Evolutionary conservation across 2,888 invertebrate genomes (phyloP).

Genomic region (Chrysodeixis includens): DNA sequence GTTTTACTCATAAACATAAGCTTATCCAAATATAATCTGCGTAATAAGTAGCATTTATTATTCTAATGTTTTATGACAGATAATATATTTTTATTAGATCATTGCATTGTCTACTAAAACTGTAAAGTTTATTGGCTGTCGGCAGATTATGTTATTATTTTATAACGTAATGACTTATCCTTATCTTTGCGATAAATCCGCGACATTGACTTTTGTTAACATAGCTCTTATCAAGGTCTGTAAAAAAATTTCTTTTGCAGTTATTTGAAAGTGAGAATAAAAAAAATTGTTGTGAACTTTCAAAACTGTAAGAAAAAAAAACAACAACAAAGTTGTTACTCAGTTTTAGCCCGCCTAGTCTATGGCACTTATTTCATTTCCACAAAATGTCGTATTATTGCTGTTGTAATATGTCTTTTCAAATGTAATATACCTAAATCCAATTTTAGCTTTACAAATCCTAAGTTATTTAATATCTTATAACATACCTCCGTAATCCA

Average conservation of each 20-base stretch:
- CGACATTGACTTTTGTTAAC: neutral
- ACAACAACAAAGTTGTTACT: too few relatives aligned
- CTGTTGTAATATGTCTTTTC: too few relatives aligned
- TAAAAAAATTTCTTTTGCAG: too few relatives aligned
- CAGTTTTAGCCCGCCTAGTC: neutral
- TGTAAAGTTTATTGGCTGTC: neutral
- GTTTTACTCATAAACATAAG: neutral
- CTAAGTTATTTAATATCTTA: conserved; percentile 11
- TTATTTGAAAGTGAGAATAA: too few relatives aligned
- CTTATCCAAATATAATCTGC: neutral
- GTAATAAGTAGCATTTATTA: conserved; percentile 1
- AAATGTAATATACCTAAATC: too few relatives aligned
- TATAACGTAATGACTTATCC: neutral
- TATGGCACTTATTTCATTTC: too few relatives aligned
- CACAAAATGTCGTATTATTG: too few relatives aligned
- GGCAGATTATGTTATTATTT: neutral
- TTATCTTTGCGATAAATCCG: neutral
- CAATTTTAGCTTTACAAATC: neutral
- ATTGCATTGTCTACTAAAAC: neutral
- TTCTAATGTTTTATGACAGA: conserved; percentile 1
- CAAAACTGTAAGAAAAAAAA: too few relatives aligned
- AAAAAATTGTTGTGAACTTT: too few relatives aligned
- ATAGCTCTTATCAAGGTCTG: too few relatives aligned
- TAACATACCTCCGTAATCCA: conserved; percentile 29
- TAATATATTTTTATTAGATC: neutral